Base-by-base conservation (phyloP, 2,797 vertebrate genomes). In the Trachurus trachurus region DNA sequence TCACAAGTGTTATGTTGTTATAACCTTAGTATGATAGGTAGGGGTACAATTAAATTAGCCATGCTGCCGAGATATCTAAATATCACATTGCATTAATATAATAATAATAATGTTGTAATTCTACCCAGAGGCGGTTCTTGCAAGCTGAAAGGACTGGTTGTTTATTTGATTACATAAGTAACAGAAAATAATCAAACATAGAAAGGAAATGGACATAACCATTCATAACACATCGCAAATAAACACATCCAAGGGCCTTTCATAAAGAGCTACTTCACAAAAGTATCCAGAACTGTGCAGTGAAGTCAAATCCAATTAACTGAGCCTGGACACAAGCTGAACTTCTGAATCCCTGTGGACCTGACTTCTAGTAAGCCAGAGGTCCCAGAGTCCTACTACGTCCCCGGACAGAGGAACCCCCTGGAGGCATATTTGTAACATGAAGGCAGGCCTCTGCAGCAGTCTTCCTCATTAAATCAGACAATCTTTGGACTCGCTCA, bases 401-500 rank as follows among this genome's bases (percentile, higher is more conserved):
- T 74, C 69, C 59, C 54, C 53, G 3, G 0, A 73, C 53, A 70
- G 65, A 63, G 56, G 31, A 50, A 59, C 37, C 76, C 66, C 61
- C 26, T 29, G 31, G 34, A 75, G 70, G 67, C 60, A 16, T 47
- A 84, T 87, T 87, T 78, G 74, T 49, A 78, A 72, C 44, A 71
- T 45, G 47, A 75, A 83, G 60, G 76, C 1, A 21, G 57, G 34
- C 59, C 57, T 81, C 70, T 70, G 74, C 15, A 2, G 72, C 74
- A 77, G 66, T 81, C 58, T 52, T 74, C 58, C 76, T 63, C 66
- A 76, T 70, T 66, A 81, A 86, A 74, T 61, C 68, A 83, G 81
- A 66, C 76, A 81, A 73, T 67, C 80, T 82, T 61, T 95, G 91
- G 93, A 91, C 82, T 92, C 65, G 15, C 71, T 71, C 47, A 45